Base-by-base conservation (phyloP, 2,797 vertebrate genomes). In the Oreonectes daqikongensis region DNA sequence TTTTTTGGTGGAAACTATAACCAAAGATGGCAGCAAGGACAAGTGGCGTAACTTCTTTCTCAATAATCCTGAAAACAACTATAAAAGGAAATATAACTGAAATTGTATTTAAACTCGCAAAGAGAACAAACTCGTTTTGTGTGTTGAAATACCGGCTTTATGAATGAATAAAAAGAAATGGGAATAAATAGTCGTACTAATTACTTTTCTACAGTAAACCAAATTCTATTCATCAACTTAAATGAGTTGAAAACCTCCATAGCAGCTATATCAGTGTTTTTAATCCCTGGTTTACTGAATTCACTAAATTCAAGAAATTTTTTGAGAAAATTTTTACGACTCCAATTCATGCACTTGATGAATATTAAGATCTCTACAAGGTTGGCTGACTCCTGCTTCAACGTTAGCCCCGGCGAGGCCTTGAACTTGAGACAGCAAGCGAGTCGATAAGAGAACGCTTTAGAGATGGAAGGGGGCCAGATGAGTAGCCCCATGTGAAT, bases 381-480 rank as follows among this genome's bases (percentile, higher is more conserved):
- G 26, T 68, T 48, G 55, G 9, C 44, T 70, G 72, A 81, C 73
- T 83, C 83, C 55, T 55, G 79, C 60, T 76, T 79, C 18, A 69
- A 55, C 60, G 22, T 42, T 50, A 28, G 22, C 72, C 79, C 77
- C 11, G 75, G 81, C 85, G 79, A 72, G 71, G 90, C 90, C 92
- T 93, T 93, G 92, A 93, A 93, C 92, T 93, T 93, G 91, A 92
- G 92, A 92, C 89, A 44, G 88, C 59, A n/a, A 83, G 86, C 83
- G 86, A 85, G 86, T 90, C 87, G 87, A 85, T 85, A 48, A 86
- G 83, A 83, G 86, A 85, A 86, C 72, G 64, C 66, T 61, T 77
- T 40, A 53, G 28, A 84, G 89, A 88, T 89, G 81, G 85, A 80
- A 85, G 81, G 52, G 81, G 83, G 64, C 30, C n/a, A 87, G 90